These are phyloP conservation scores for Eleutherodactylus coqui DNA, from an alignment of 2,797 vertebrate genomes.

Conservation along the genomic window DNA sequence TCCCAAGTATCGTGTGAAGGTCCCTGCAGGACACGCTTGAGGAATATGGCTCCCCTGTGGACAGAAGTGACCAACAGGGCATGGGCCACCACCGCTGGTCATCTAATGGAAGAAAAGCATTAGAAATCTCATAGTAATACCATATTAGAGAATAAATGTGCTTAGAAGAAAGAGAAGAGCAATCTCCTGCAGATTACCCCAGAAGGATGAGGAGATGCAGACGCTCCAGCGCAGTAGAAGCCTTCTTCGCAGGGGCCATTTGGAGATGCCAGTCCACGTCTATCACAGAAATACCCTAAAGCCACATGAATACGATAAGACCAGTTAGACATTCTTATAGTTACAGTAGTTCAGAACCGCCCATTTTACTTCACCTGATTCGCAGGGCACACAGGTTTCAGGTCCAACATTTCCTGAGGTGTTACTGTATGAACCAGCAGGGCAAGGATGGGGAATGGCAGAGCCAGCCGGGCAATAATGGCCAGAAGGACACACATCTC, in stretches of 20 bases:
- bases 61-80: constrained; percentile 70
- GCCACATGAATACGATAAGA: not conserved
- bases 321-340: not conserved
- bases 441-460: constrained; percentile 77
- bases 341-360: not conserved
- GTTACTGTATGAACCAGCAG: constrained; percentile 82
- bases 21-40: constrained; percentile 67
- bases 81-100: constrained; percentile 62
- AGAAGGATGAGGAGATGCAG: constrained; percentile 66
- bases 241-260: constrained; percentile 68
- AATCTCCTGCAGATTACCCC: constrained; percentile 53
- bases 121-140: not conserved
- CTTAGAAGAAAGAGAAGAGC: not conserved
- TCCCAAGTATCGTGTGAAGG: constrained; percentile 62
- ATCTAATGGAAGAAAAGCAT: constrained; percentile 51
- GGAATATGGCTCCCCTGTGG: constrained; percentile 66
- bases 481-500: constrained; percentile 79
- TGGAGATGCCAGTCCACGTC: constrained; percentile 73
- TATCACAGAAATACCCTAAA: constrained; percentile 84
- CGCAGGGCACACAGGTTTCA: constrained; percentile 80
- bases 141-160: not conserved
- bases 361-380: constrained; percentile 75
- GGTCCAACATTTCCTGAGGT: constrained; percentile 73
- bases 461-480: constrained; percentile 84
- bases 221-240: constrained; percentile 70